Evolutionary conservation across 37 sponge, comb jelly and placozoan genomes (phyloP), one percentile per base, ranked within the genome.

Genomic region (Lycopodina hypogea): DNA sequence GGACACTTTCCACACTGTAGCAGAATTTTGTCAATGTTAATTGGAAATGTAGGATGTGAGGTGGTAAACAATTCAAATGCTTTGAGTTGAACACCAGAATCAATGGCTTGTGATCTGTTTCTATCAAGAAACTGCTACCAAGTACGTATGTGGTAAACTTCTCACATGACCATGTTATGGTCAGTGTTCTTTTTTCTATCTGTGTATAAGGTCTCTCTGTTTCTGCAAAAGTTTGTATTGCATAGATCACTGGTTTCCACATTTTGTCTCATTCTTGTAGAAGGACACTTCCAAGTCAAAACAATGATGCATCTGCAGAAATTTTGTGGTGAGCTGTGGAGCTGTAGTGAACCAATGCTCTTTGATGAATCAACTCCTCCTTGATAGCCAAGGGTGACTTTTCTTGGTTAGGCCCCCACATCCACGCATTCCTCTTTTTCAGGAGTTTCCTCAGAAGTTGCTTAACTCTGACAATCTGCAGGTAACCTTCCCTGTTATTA

Each of bases 101-200:
- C 17, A 84, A 45, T 58, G 78, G 48, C 51, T 84, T 84, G 72
- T 78, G 85, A 26, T 84, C 78, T 2, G 78, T 78, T 23, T 84
- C 53, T 0, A 84, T 38, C 19, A n/a, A 1, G 37, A 84, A 69
- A n/a, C 34, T 8, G 21, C 19, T 75, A 6, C 84, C 76, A 15
- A 83, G 48, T 40, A 76, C 29, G 61, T 82, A 82, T 15, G 9
- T 36, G 23, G 67, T 32, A 52, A 76, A 75, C 32, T 83, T 76
- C 33, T 68, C 77, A 38, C 84, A 76, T 58, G 71, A 78, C 84
- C 84, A 76, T 24, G 67, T 50, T 21, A 23, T 61, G 11, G 84
- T 78, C 51, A 84, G 72, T 22, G 84, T 71, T 64, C 69, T 78
- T 32, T 84, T 84, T 48, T 77, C 78, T 58, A 84, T 77, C 60